Percentiles rank a stretch among this genome's conserved stretches.
phyloP scores from a whole-genome alignment of 1,140 invertebrate species.

The Aphaenogaster ashmeadi region DNA sequence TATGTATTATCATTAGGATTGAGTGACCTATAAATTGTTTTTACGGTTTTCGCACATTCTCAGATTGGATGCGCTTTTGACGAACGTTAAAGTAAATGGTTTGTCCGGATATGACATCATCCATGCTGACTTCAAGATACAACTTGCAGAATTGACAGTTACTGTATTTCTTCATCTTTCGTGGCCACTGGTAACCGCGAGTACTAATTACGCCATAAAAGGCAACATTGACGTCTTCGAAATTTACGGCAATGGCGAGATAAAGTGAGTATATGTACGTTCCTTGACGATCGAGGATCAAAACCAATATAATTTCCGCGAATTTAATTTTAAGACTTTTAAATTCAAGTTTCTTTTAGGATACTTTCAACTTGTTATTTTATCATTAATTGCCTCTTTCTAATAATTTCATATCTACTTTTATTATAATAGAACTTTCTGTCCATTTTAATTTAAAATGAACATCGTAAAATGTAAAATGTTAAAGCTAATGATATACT shows the following conservation, averaged over 20 bases:
- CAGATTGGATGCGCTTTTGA: neutral
- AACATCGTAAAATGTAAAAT: neutral
- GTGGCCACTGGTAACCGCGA: constrained; percentile 24
- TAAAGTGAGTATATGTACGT: constrained; percentile 6
- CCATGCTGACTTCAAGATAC: neutral
- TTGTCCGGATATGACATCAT: constrained; percentile 49
- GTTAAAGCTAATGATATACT: neutral
- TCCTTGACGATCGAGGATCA: neutral
- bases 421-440: neutral
- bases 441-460: neutral
- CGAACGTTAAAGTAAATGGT: neutral
- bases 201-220: neutral
- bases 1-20: neutral
- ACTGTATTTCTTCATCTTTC: neutral
- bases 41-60: neutral
- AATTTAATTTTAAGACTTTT: neutral
- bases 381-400: neutral
- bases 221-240: neutral
- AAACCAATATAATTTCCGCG: neutral
- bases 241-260: constrained; percentile 36
- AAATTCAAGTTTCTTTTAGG: neutral
- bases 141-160: neutral
- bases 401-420: neutral
- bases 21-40: neutral
- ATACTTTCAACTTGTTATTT: neutral